Percentiles rank a stretch among this genome's conserved stretches.
Evolutionary conservation across 1,140 invertebrate genomes (phyloP).

Genomic region (Calliphora vicina): DNA sequence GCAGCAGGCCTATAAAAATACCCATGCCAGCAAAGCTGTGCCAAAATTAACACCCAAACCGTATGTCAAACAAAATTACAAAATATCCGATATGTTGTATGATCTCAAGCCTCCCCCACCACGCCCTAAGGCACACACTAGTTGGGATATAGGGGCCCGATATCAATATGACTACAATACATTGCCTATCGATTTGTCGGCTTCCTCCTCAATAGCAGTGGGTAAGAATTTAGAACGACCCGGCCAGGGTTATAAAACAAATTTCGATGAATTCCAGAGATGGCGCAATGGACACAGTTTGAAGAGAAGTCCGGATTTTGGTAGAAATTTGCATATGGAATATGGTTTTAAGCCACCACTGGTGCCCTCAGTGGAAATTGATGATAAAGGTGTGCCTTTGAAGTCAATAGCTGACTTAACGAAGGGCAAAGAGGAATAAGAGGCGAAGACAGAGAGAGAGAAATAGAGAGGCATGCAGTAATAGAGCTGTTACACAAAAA

Average conservation of each 20-base stretch:
- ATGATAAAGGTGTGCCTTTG: slow-evolving; percentile 72
- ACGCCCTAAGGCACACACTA: slow-evolving; percentile 43
- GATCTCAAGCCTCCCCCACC: slow-evolving; percentile 57
- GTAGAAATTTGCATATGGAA: slow-evolving; percentile 75
- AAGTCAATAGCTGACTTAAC: slow-evolving; percentile 40
- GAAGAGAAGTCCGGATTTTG: slow-evolving; percentile 66
- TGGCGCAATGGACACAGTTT: slow-evolving; percentile 56
- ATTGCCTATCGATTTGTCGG: slow-evolving; percentile 50
- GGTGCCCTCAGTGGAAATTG: slow-evolving; percentile 81
- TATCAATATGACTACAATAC: slow-evolving; percentile 55
- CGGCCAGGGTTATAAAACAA: slow-evolving; percentile 55
- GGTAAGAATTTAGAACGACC: slow-evolving; percentile 46
- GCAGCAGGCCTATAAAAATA: slow-evolving; percentile 36
- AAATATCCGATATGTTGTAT: slow-evolving; percentile 52
- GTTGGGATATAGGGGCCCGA: slow-evolving; percentile 53
- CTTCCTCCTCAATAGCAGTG: slow-evolving; percentile 45
- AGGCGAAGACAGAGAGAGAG: neutral
- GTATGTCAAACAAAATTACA: slow-evolving; percentile 42
- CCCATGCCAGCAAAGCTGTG: neutral
- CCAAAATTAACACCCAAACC: neutral
- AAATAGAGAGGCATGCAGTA: neutral
- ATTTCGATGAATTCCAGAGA: slow-evolving; percentile 66
- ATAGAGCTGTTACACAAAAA: neutral
- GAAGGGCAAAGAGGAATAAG: slow-evolving; percentile 27
- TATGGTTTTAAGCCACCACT: slow-evolving; percentile 84